Conservation (phyloP, 2,113 vertebrate genomes). For the Anguilla japonica region DNA sequence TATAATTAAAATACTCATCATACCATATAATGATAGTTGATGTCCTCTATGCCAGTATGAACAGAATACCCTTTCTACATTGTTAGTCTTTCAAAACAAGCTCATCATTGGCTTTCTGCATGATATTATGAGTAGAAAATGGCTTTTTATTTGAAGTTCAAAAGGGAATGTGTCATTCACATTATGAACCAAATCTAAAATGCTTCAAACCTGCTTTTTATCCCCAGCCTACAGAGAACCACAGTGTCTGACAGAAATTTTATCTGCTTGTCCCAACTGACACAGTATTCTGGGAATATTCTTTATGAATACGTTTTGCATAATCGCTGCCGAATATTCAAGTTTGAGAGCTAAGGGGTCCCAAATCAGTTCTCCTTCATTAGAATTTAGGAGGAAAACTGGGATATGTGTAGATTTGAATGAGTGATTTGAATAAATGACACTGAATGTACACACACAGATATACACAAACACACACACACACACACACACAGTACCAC, state of each 20-base stretch:
- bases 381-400: conserved; percentile 39
- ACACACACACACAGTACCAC: too few species aligned
- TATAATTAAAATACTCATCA: not conserved
- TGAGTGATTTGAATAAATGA: not conserved
- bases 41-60: not conserved
- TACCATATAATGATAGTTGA: not conserved
- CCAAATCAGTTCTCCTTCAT: conserved; percentile 34
- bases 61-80: not conserved
- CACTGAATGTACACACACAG: not conserved
- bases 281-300: conserved; percentile 35
- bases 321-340: conserved; percentile 45
- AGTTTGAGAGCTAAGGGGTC: conserved; percentile 36
- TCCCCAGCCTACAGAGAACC: conserved; percentile 41
- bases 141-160: conserved; percentile 15
- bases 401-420: not conserved
- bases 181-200: conserved; percentile 38
- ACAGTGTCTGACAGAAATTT: conserved; percentile 36
- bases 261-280: conserved; percentile 36
- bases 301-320: conserved; percentile 47
- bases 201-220: conserved; percentile 45
- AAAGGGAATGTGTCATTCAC: conserved; percentile 35
- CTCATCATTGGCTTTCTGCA: conserved; percentile 17
- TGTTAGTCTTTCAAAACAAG: conserved; percentile 1
- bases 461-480: not conserved
- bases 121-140: conserved; percentile 27